These are phyloP conservation scores for Koerneria pararmatus DNA, from an alignment of 2,888 invertebrate genomes.

Conservation along the genomic window DNA sequence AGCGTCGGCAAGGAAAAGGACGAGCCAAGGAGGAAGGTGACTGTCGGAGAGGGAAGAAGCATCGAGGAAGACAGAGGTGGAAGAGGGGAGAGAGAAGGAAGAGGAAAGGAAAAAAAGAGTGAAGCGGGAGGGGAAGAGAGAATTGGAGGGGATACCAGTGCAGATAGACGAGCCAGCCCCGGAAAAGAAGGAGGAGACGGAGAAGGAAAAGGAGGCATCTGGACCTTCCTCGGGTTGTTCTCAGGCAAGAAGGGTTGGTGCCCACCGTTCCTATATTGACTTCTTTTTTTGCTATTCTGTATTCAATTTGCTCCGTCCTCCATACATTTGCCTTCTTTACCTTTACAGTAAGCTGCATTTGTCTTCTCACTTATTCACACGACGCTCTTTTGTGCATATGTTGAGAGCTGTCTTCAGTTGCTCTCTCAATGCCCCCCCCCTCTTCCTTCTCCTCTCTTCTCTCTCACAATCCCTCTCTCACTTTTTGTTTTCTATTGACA, in stretches of 20 bases:
- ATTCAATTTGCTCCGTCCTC: neutral
- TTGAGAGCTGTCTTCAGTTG: no score
- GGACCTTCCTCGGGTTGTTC: constrained; percentile 1
- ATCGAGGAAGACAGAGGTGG: constrained; percentile 18
- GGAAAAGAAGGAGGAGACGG: neutral
- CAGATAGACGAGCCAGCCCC: neutral
- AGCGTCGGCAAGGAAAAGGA: no score
- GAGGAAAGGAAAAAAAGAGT: constrained; percentile 13
- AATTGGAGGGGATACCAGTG: neutral
- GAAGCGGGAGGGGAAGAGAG: constrained; percentile 1
- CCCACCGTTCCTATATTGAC: no score
- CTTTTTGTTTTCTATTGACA: neutral
- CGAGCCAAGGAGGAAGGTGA: no score
- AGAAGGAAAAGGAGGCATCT: constrained; percentile 8
- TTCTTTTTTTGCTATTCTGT: neutral
- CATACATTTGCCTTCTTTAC: no score
- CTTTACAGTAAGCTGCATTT: no score
- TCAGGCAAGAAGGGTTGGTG: no score
- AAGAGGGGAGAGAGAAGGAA: constrained; percentile 14
- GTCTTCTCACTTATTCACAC: no score
- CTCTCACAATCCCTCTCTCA: neutral
- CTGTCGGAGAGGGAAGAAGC: constrained; percentile 9
- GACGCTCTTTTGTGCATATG: no score
- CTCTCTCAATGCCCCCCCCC: no score
- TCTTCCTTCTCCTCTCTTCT: constrained; percentile 12